Evolutionary conservation across 1,140 invertebrate species (phyloP).

Genomic region (Nautilus pompilius): DNA sequence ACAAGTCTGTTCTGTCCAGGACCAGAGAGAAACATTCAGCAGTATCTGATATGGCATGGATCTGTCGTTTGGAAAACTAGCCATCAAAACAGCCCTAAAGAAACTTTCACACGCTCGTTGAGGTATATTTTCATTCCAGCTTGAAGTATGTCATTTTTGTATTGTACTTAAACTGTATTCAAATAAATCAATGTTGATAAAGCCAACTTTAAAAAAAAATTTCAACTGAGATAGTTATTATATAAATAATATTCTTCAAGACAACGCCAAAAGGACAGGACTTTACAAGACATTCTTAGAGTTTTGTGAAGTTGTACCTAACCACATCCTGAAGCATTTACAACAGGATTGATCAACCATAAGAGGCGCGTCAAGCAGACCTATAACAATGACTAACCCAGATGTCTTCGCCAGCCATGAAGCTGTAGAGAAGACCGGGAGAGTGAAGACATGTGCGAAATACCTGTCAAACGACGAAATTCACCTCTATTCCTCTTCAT

Average conservation of each 20-base stretch:
- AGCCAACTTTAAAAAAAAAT: no score
- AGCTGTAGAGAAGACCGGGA: conserved; percentile 9
- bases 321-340: no score
- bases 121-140: no score
- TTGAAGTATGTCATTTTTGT: conserved; percentile 7
- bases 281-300: conserved; percentile 11
- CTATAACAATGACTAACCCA: conserved; percentile 18
- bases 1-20: conserved; percentile 18
- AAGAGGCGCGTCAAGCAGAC: conserved; percentile 9
- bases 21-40: conserved; percentile 9
- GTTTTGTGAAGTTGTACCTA: no score
- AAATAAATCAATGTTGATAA: no score
- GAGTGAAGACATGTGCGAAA: not conserved
- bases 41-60: conserved; percentile 16
- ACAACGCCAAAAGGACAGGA: conserved; percentile 16
- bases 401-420: conserved; percentile 10
- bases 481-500: conserved; percentile 12
- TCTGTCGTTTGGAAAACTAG: no score
- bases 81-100: conserved; percentile 4
- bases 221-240: no score
- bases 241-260: conserved; percentile 6
- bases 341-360: conserved; percentile 19
- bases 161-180: no score
- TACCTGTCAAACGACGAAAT: conserved; percentile 3
- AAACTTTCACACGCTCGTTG: conserved; percentile 1